Evolutionary conservation across 2,113 vertebrate genomes (phyloP).

Genomic region (Pseudorhombus dupliciocellatus): DNA sequence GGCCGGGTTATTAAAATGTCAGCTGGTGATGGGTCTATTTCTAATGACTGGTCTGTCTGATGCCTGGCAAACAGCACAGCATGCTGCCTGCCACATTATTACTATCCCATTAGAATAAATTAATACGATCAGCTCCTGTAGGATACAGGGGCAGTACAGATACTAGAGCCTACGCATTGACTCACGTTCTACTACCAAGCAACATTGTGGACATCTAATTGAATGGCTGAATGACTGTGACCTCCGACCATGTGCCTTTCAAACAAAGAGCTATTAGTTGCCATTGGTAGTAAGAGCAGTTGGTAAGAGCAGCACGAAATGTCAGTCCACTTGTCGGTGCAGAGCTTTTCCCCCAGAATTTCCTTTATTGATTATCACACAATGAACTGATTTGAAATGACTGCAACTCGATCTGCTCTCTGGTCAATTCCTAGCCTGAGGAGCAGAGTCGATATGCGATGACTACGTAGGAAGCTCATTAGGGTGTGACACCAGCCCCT

Average conservation of each 20-base stretch:
- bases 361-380: slow-evolving; percentile 47
- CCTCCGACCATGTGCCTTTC: slow-evolving; percentile 33
- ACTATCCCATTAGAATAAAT: slow-evolving; percentile 73
- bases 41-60: slow-evolving; percentile 67
- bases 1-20: slow-evolving; percentile 64
- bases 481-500: slow-evolving; percentile 18
- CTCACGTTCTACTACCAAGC: slow-evolving; percentile 33
- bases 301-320: slow-evolving; percentile 7
- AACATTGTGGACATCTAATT: slow-evolving; percentile 49
- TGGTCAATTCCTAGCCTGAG: slow-evolving; percentile 17
- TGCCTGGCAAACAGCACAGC: slow-evolving; percentile 58
- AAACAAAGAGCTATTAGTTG: slow-evolving; percentile 13
- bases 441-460: slow-evolving; percentile 32
- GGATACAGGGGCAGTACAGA: slow-evolving; percentile 45
- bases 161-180: slow-evolving; percentile 17
- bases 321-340: slow-evolving; percentile 35
- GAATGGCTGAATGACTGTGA: slow-evolving; percentile 43
- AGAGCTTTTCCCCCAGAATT: slow-evolving; percentile 43
- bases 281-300: slow-evolving; percentile 34
- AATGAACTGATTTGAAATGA: slow-evolving; percentile 13
- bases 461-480: slow-evolving; percentile 35
- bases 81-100: slow-evolving; percentile 63
- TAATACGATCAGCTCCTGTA: slow-evolving; percentile 51
- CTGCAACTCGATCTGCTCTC: slow-evolving; percentile 39
- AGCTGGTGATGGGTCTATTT: slow-evolving; percentile 30